These are phyloP conservation scores for Smittia sp. DNA, from an alignment of 2,888 invertebrate genomes.

Conservation along the genomic window DNA sequence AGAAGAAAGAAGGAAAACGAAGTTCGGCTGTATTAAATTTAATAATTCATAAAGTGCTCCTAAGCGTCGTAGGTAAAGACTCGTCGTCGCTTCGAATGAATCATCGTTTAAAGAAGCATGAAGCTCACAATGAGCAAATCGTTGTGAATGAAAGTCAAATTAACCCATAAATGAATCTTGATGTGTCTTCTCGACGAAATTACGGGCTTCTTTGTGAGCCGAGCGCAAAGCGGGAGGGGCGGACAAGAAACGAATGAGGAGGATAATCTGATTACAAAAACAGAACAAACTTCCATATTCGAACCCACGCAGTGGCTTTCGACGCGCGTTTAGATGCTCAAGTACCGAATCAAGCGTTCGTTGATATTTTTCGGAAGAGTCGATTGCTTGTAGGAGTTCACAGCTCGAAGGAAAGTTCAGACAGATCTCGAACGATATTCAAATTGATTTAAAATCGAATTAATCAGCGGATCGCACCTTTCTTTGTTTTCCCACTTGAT, in stretches of 20 bases:
- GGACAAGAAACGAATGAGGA: constrained; percentile 8
- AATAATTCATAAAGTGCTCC: constrained; percentile 33
- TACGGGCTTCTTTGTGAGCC: constrained; percentile 1
- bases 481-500: constrained; percentile 44
- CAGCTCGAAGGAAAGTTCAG: too few species aligned
- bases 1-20: neutral
- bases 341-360: neutral
- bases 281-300: constrained; percentile 29
- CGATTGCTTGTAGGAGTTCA: neutral
- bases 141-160: constrained; percentile 29
- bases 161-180: constrained; percentile 26
- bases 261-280: constrained; percentile 41
- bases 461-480: constrained; percentile 44
- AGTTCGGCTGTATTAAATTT: constrained; percentile 30
- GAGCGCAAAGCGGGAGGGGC: neutral
- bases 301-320: constrained; percentile 6
- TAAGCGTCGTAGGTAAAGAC: neutral
- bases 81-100: neutral
- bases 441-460: neutral
- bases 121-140: neutral
- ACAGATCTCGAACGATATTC: neutral
- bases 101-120: constrained; percentile 23
- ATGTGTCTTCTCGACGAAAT: constrained; percentile 6
- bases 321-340: neutral
- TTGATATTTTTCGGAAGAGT: constrained; percentile 7